phyloP scores from a whole-genome alignment of 2,797 vertebrate genomes.

The Aeoliscus strigatus region DNA sequence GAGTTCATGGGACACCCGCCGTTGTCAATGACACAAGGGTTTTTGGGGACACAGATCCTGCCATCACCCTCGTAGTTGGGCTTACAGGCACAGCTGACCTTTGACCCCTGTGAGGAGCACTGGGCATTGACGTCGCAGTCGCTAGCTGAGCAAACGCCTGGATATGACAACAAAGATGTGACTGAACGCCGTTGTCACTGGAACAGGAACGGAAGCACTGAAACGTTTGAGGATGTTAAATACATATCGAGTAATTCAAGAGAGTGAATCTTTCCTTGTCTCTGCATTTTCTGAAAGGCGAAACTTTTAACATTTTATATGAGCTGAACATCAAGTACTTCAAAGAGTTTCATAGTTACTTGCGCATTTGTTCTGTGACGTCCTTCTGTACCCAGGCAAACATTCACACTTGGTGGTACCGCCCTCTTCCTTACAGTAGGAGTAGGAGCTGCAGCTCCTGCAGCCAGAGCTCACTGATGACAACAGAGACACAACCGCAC shows the following conservation, averaged over 20 bases:
- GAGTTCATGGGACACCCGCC: constrained; percentile 84
- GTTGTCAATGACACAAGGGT: constrained; percentile 80
- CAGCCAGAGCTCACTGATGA: constrained; percentile 77
- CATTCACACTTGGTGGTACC: constrained; percentile 74
- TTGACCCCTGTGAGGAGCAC: constrained; percentile 66
- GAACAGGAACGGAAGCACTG: background rate
- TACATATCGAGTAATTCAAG: too few relatives aligned
- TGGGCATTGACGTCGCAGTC: constrained; percentile 71
- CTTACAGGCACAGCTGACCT: constrained; percentile 80
- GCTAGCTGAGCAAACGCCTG: constrained; percentile 55
- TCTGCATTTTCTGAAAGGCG: too few relatives aligned
- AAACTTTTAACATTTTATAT: too few relatives aligned
- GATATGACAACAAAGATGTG: background rate
- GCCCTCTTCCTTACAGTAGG: constrained; percentile 70
- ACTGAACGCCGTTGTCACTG: background rate
- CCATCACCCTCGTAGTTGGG: constrained; percentile 82
- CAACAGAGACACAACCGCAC: constrained; percentile 13
- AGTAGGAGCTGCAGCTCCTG: constrained; percentile 70
- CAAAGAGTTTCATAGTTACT: constrained; percentile 47
- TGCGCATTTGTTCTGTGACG: constrained; percentile 42
- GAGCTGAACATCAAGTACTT: too few relatives aligned
- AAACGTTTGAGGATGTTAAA: too few relatives aligned
- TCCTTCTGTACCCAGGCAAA: constrained; percentile 76
- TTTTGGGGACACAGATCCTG: constrained; percentile 77
- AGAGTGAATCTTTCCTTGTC: too few relatives aligned